These are phyloP conservation scores for Balanococcus diminutus DNA, from an alignment of 2,888 invertebrate species.

Conservation along the genomic window DNA sequence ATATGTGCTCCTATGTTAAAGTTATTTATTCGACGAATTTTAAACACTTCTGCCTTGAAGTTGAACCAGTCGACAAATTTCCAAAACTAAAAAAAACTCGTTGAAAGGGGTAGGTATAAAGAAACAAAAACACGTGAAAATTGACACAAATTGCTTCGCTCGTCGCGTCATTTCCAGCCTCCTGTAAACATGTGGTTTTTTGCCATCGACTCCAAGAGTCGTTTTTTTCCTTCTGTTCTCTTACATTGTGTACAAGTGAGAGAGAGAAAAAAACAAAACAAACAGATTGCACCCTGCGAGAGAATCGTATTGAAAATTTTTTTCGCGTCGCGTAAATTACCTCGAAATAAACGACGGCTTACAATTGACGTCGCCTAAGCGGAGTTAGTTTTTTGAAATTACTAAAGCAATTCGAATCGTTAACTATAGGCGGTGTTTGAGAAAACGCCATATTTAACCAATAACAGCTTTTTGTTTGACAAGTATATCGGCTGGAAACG, in stretches of 20 bases:
- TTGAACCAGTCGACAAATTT: too few relatives aligned
- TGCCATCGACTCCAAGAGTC: background rate
- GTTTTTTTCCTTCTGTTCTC: background rate
- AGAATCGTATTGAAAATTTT: background rate
- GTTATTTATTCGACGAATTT: too few relatives aligned
- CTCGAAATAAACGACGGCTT: background rate
- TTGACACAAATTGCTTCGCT: background rate
- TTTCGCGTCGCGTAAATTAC: slow-evolving; percentile 27
- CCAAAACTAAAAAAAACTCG: background rate
- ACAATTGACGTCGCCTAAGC: background rate
- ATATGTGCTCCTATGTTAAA: too few relatives aligned
- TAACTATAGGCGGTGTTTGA: background rate
- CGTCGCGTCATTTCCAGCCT: slow-evolving; percentile 2
- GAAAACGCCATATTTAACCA: slow-evolving; percentile 50
- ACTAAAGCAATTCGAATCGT: slow-evolving; percentile 36
- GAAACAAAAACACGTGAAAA: background rate
- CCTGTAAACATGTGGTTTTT: slow-evolving; percentile 25
- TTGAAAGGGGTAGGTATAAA: too few relatives aligned
- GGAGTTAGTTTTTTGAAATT: slow-evolving; percentile 4
- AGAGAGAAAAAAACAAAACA: background rate
- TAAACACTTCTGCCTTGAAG: background rate
- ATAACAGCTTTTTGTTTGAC: slow-evolving; percentile 46
- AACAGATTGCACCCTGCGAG: background rate
- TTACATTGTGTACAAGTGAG: background rate
- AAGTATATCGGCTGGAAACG: slow-evolving; percentile 47